Evolutionary conservation across 1,140 invertebrate genomes (phyloP).

Genomic region (Nasonia giraulti): DNA sequence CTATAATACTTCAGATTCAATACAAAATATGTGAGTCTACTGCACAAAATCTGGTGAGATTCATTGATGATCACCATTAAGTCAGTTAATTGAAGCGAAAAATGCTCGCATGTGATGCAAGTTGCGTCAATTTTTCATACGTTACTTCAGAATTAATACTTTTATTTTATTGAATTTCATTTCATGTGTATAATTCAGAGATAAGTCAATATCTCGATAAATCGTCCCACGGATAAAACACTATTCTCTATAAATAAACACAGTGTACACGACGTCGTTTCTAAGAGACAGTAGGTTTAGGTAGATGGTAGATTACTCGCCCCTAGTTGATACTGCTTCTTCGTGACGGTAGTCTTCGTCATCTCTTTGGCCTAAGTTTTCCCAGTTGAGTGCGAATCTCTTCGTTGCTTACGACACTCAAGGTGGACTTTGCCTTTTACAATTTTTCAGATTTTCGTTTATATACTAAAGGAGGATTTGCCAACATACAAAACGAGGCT

Average conservation of each 20-base stretch:
- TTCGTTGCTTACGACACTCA: conserved; percentile 64
- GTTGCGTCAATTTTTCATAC: background rate
- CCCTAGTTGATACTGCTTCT: conserved; percentile 71
- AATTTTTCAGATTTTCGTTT: conserved; percentile 39
- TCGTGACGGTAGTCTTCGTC: conserved; percentile 67
- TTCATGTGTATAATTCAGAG: background rate
- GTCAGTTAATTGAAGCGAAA: conserved; percentile 2
- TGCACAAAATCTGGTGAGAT: background rate
- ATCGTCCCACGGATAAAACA: conserved; percentile 54
- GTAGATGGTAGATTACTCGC: conserved; percentile 74
- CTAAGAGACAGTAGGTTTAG: conserved; percentile 70
- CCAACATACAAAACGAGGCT: background rate
- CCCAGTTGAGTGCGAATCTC: conserved; percentile 61
- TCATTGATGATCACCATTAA: background rate
- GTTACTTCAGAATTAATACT: background rate
- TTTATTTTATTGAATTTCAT: background rate
- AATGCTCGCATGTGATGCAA: conserved; percentile 24
- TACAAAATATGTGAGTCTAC: background rate
- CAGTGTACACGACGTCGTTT: conserved; percentile 69
- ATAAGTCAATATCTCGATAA: conserved; percentile 37
- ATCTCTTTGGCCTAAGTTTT: conserved; percentile 62
- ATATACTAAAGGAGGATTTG: conserved; percentile 8
- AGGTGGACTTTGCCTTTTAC: conserved; percentile 56
- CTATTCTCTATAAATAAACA: conserved; percentile 61
- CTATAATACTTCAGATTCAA: conserved; percentile 9